A percentile compares a stretch with the other conserved stretches of the same genome.
Conservation (phyloP, 2,797 vertebrate genomes). For the Pogoniulus pusillus region DNA sequence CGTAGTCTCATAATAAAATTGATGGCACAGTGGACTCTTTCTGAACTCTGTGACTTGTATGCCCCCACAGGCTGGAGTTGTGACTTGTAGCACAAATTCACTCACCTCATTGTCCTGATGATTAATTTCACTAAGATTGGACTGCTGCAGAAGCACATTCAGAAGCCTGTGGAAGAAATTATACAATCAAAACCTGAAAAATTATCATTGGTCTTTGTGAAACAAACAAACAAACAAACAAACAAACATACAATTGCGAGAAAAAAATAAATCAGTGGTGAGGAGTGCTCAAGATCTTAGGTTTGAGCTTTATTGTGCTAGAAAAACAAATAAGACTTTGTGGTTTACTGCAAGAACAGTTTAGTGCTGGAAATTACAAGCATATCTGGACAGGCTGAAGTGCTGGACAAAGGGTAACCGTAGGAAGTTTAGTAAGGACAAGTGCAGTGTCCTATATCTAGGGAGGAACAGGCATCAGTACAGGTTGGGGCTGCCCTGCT, state of each 20-base stretch:
- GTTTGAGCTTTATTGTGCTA: neutral
- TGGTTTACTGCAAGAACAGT: neutral
- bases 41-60: neutral
- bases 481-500: too few species aligned
- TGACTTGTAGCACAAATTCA: neutral
- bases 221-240: neutral
- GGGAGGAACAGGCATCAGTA: too few species aligned
- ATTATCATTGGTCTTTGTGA: neutral
- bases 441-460: too few species aligned
- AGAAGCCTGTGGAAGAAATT: slow-evolving; percentile 79
- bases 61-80: neutral
- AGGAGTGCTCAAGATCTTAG: neutral
- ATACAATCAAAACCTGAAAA: slow-evolving; percentile 41
- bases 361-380: neutral
- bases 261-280: neutral
- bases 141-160: slow-evolving; percentile 84
- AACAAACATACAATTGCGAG: neutral
- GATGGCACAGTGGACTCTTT: neutral
- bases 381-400: neutral
- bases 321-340: neutral
- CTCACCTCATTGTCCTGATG: slow-evolving; percentile 90
- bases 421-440: too few species aligned
- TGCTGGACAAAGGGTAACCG: too few species aligned
- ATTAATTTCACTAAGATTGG: slow-evolving; percentile 85
- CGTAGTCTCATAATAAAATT: neutral